Conservation (phyloP, 2,113 vertebrate species). For the Monopterus albus region DNA sequence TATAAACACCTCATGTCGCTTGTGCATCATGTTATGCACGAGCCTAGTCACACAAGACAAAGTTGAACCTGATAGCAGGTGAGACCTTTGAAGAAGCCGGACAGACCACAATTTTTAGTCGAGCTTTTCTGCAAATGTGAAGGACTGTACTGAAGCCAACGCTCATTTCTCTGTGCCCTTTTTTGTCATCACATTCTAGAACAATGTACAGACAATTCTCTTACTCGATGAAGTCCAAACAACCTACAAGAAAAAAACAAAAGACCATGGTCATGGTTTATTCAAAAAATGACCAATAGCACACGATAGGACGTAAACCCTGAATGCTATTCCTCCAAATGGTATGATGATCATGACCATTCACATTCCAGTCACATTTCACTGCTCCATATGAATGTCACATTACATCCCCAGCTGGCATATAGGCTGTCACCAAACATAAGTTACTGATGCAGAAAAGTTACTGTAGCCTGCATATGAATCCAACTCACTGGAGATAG, state of each 20-base stretch:
- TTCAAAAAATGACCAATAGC: background rate
- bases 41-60: too few species aligned
- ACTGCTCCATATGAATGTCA: slow-evolving; percentile 2
- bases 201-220: background rate
- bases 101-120: too few species aligned
- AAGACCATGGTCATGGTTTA: background rate
- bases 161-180: background rate
- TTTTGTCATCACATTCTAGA: background rate
- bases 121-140: too few species aligned
- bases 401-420: background rate
- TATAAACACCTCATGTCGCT: too few species aligned
- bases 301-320: background rate
- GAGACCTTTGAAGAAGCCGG: too few species aligned
- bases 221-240: background rate
- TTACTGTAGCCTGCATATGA: too few species aligned
- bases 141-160: too few species aligned
- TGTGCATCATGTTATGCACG: too few species aligned
- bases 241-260: background rate
- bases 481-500: background rate
- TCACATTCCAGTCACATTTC: background rate
- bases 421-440: background rate
- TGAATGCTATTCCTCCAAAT: background rate
- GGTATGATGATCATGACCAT: background rate
- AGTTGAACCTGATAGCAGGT: too few species aligned
- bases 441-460: background rate